A percentile compares a stretch with the other conserved stretches of the same genome.
Evolutionary conservation across 2,797 vertebrate genomes (phyloP).

Genomic region (Platalea minor): DNA sequence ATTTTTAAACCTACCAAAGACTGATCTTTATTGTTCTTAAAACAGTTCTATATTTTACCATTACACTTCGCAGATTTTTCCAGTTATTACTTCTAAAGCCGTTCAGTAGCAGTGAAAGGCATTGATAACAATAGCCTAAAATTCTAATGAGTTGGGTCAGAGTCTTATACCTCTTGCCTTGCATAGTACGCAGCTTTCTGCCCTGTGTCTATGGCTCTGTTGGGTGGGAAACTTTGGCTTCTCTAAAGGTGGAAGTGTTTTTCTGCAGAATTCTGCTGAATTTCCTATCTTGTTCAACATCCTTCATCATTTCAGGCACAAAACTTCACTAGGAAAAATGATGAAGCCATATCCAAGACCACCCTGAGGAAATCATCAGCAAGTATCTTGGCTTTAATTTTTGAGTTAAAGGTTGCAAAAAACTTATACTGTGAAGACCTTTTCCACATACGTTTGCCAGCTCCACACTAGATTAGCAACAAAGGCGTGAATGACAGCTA

Average conservation of each 20-base stretch:
- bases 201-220: background rate
- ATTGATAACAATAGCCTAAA: background rate
- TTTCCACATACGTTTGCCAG: background rate
- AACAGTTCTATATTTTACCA: background rate
- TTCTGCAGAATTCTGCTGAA: background rate
- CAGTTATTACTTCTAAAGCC: background rate
- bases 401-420: background rate
- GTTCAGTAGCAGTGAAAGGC: background rate
- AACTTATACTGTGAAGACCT: background rate
- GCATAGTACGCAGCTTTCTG: background rate
- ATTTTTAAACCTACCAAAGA: background rate
- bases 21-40: background rate
- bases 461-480: background rate
- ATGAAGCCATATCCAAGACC: background rate
- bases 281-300: background rate
- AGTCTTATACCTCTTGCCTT: background rate
- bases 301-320: background rate
- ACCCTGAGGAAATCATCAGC: background rate
- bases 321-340: background rate
- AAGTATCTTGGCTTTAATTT: background rate
- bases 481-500: background rate
- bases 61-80: background rate
- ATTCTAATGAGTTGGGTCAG: background rate
- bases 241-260: background rate
- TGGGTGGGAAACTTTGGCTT: background rate